A percentile compares a stretch with the other conserved stretches of the same genome.
Conservation (phyloP, 2,888 invertebrate species). For the Rhorus exstirpatorius region DNA sequence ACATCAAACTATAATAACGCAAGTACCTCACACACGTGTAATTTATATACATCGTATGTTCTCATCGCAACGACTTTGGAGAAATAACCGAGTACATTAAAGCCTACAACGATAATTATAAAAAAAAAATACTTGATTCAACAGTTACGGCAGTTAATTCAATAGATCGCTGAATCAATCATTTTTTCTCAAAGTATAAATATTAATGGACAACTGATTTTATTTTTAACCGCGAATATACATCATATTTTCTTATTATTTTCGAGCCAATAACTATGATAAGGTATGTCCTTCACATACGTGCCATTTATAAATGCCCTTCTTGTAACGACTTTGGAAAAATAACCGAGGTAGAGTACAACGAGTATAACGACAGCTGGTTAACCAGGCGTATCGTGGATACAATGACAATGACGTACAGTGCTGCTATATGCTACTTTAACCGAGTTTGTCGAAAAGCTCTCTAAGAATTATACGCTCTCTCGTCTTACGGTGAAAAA, state of each 20-base stretch:
- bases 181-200: too few species aligned
- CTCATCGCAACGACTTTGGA: too few species aligned
- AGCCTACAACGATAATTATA: too few species aligned
- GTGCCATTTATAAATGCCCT: constrained; percentile 51
- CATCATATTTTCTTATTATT: background rate
- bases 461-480: constrained; percentile 50
- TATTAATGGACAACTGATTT: too few species aligned
- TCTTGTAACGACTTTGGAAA: constrained; percentile 39
- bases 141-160: too few species aligned
- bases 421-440: constrained; percentile 28
- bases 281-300: background rate
- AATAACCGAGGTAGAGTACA: constrained; percentile 51
- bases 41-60: too few species aligned
- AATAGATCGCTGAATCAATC: too few species aligned
- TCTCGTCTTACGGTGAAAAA: constrained; percentile 26
- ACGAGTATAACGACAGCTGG: constrained; percentile 59
- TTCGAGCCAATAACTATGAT: background rate
- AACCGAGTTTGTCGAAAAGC: constrained; percentile 21
- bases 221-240: background rate
- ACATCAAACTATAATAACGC: too few species aligned
- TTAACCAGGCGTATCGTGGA: constrained; percentile 66
- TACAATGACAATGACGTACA: constrained; percentile 66
- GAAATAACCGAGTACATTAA: too few species aligned
- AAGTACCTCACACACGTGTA: too few species aligned
- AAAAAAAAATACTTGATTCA: too few species aligned